Conservation (phyloP, 1,140 invertebrate genomes). For the Medauroidea extradentata region DNA sequence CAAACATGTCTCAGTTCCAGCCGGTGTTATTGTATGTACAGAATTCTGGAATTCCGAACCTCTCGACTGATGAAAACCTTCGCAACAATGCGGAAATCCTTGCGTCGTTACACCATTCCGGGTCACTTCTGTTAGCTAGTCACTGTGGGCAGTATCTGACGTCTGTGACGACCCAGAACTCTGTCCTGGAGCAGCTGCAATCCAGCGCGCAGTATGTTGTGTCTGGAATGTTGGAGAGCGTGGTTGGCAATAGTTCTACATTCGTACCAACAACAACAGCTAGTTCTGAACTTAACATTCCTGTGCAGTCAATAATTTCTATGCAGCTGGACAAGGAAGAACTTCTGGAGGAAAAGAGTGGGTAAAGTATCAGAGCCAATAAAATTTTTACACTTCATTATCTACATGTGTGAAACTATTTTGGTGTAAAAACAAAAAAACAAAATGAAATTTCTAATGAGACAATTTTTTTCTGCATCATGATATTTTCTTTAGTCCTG, state of each 20-base stretch:
- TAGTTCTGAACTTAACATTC: neutral
- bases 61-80: neutral
- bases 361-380: neutral
- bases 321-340: neutral
- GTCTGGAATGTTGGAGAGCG: neutral
- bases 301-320: neutral
- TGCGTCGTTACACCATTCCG: neutral
- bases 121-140: conserved; percentile 2
- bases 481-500: too few species aligned
- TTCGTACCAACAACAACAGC: neutral
- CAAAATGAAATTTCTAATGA: too few species aligned
- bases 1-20: neutral
- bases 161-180: neutral
- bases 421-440: too few species aligned
- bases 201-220: neutral
- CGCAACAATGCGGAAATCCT: conserved; percentile 3
- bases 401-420: too few species aligned
- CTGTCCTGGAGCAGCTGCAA: neutral
- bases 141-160: conserved; percentile 2
- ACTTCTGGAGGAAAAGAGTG: neutral
- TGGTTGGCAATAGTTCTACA: neutral
- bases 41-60: neutral
- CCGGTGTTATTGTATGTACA: conserved; percentile 8
- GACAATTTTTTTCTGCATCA: too few species aligned
- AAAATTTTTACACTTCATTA: too few species aligned